These are phyloP conservation scores for Miniopterus natalensis DNA, from an alignment of 2,113 vertebrate species.

Conservation along the genomic window DNA sequence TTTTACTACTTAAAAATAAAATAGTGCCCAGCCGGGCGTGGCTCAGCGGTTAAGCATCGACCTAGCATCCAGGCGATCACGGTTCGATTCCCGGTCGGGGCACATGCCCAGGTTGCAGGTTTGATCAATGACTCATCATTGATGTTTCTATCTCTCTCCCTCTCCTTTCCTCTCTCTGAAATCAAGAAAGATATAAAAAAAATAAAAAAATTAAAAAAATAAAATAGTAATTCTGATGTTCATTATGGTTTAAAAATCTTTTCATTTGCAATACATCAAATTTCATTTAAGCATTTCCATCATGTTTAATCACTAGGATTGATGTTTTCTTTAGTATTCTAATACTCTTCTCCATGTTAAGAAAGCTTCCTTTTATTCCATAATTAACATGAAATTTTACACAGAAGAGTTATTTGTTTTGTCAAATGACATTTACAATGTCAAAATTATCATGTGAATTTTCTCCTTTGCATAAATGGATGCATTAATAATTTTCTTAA, in stretches of 20 bases:
- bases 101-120: too few species aligned
- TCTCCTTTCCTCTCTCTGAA: too few species aligned
- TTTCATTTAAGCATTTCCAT: not conserved
- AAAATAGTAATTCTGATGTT: not conserved
- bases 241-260: not conserved
- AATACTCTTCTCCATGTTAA: not conserved
- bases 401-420: not conserved
- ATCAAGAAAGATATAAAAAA: too few species aligned
- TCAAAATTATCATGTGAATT: slow-evolving; percentile 3
- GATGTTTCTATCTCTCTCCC: too few species aligned
- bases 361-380: not conserved
- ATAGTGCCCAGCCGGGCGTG: not conserved
- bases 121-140: too few species aligned
- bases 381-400: slow-evolving; percentile 9
- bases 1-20: not conserved
- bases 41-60: too few species aligned
- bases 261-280: not conserved
- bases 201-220: not conserved
- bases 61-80: too few species aligned
- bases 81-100: too few species aligned
- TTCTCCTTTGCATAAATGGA: not conserved
- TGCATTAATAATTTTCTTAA: not conserved
- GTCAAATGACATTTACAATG: not conserved
- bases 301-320: not conserved
- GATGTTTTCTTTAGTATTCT: not conserved